Evolutionary conservation across 2,888 invertebrate genomes (phyloP).

Genomic region (Spialia ferax): DNA sequence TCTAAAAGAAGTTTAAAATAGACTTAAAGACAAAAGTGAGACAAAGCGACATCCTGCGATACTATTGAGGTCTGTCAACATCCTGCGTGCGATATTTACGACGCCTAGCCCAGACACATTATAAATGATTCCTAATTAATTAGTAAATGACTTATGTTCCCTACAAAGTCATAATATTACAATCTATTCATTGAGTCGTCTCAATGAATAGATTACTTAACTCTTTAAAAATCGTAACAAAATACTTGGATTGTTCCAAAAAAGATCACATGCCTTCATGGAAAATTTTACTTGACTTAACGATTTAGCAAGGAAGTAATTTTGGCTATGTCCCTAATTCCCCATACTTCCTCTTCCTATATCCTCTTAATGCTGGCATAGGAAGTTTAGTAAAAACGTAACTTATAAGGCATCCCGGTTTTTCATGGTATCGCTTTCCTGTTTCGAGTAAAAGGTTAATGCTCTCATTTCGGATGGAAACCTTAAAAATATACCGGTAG

Average conservation of each 20-base stretch:
- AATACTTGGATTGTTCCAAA: not conserved
- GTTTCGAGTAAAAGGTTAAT: conserved; percentile 7
- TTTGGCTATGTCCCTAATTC: conserved; percentile 25
- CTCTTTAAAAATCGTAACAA: not conserved
- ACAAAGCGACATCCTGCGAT: conserved; percentile 44
- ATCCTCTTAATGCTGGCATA: conserved; percentile 1
- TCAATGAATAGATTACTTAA: too few relatives aligned
- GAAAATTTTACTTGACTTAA: conserved; percentile 24
- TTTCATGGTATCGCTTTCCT: not conserved
- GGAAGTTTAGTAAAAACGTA: conserved; percentile 25
- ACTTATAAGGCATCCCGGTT: conserved; percentile 32
- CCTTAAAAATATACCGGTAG: conserved; percentile 1
- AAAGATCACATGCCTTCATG: conserved; percentile 4
- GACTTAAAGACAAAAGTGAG: not conserved
- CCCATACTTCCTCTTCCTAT: too few relatives aligned
- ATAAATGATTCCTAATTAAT: conserved; percentile 26
- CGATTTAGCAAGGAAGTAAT: conserved; percentile 28
- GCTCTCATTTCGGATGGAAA: conserved; percentile 5
- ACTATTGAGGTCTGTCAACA: conserved; percentile 48
- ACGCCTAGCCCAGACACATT: conserved; percentile 25
- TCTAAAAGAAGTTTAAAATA: not conserved
- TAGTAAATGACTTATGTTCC: conserved; percentile 24
- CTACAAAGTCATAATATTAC: not conserved
- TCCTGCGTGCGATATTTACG: conserved; percentile 45
- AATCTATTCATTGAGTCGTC: not conserved